Evolutionary conservation across 2,113 vertebrate species (phyloP).

Genomic region (Connochaetes taurinus): DNA sequence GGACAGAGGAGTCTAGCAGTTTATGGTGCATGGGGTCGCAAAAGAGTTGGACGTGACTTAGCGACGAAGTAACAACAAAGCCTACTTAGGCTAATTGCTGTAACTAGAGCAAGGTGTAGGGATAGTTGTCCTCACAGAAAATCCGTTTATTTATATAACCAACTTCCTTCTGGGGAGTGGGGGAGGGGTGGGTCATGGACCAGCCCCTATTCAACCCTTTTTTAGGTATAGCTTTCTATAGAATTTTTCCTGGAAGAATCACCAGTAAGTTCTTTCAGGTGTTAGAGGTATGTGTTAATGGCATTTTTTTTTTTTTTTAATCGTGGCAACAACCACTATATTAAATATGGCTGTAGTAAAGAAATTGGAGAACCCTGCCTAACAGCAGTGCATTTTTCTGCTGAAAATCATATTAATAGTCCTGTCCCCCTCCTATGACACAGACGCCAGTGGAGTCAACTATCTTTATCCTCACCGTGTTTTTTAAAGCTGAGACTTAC

Average conservation of each 20-base stretch:
- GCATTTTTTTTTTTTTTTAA: neutral
- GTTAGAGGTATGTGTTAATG: neutral
- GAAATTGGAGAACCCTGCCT: neutral
- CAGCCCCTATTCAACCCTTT: neutral
- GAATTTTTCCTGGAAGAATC: neutral
- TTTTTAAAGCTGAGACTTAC: slow-evolving; percentile 18
- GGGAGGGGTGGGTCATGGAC: neutral
- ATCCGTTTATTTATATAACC: neutral
- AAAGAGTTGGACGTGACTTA: neutral
- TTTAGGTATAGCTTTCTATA: neutral
- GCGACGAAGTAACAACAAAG: neutral
- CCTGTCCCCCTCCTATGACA: neutral
- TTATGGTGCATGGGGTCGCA: neutral
- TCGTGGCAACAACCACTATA: neutral
- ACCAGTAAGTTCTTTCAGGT: neutral
- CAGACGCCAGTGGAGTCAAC: neutral
- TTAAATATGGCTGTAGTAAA: neutral
- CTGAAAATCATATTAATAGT: neutral
- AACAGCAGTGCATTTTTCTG: neutral
- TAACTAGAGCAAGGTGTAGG: neutral
- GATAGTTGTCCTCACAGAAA: neutral
- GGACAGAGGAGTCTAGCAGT: neutral
- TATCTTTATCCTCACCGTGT: neutral
- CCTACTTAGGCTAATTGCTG: neutral
- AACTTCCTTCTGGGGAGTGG: neutral